These are phyloP conservation scores for Fukomys damarensis DNA, from an alignment of 2,113 vertebrate species.

Conservation along the genomic window DNA sequence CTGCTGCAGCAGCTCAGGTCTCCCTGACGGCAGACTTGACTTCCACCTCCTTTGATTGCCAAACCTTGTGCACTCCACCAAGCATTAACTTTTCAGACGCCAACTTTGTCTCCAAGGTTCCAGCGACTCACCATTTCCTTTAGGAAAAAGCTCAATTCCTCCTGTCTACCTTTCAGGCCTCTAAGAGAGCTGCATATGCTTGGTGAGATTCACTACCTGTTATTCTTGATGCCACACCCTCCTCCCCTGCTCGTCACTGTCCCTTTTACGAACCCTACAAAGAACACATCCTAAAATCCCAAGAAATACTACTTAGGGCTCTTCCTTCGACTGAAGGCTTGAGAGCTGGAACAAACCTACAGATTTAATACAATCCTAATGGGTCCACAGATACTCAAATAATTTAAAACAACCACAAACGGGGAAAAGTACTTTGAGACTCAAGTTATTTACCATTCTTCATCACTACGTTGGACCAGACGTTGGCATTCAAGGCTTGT, in stretches of 20 bases:
- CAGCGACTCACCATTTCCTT: background rate
- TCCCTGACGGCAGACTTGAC: background rate
- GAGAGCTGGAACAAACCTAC: slow-evolving; percentile 18
- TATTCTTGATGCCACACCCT: background rate
- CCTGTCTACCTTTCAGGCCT: background rate
- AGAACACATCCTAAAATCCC: slow-evolving; percentile 5
- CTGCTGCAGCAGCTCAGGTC: background rate
- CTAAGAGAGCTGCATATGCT: background rate
- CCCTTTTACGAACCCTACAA: background rate
- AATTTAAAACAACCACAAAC: slow-evolving; percentile 27
- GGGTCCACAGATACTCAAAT: background rate
- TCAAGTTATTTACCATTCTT: slow-evolving; percentile 90
- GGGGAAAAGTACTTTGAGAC: background rate
- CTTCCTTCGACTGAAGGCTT: slow-evolving; percentile 21
- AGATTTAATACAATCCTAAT: slow-evolving; percentile 5
- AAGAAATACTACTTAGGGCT: slow-evolving; percentile 30
- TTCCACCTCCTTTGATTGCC: background rate
- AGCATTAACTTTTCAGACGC: background rate
- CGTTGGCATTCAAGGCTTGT: slow-evolving; percentile 97
- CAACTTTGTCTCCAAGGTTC: background rate
- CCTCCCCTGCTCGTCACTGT: background rate
- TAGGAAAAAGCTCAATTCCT: background rate
- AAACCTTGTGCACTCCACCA: background rate
- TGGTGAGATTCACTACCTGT: background rate
- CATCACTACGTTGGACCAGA: slow-evolving; percentile 98